Base-by-base conservation (phyloP, 2,113 vertebrate genomes). In the Sclerurus mexicanus region DNA sequence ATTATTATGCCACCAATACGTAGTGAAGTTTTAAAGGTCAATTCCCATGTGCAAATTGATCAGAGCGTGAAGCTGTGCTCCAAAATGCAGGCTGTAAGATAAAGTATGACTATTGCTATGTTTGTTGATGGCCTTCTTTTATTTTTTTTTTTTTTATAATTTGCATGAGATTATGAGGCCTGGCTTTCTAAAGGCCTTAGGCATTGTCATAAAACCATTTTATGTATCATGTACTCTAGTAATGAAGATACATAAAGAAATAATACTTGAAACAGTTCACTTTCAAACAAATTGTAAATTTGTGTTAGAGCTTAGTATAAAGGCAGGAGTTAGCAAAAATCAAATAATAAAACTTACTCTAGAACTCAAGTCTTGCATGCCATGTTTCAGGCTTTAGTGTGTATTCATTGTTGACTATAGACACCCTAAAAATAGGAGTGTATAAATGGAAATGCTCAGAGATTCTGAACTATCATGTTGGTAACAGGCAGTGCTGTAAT, bases 401-500 rank as follows among this genome's bases (percentile, higher is more conserved):
- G 40, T 93, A 39, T 75, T 89, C 1, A 2, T 62, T 42, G n/a
- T 81, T 78, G 63, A 64, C 92, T 91, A 71, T 71, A 71, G 64
- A 74, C 20, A 68, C 22, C 86, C 90, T 92, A 85, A 94, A 97
- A 95, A 82, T 95, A 95, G 85, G 42, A 58, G 10, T 81, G 39
- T 93, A 84, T 87, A 74, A 89, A 25, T 90, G 74, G 87, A 94
- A 92, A 91, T 78, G 44, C 58, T 80, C 73, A 73, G 63, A 81
- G 46, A 66, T 95, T 79, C 68, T 88, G 74, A 67, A 52, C 71
- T 75, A 49, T 42, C 39, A 4, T 9, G 60, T 35, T 68, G 87
- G 68, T 90, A 89, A 55, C 78, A 90, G 60, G 30, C 60, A 42
- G 31, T 68, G 66, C 92, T 96, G 87, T 97, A 93, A 95, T 97